Conservation (phyloP, 2,113 vertebrate species). For the Serilophus lunatus region DNA sequence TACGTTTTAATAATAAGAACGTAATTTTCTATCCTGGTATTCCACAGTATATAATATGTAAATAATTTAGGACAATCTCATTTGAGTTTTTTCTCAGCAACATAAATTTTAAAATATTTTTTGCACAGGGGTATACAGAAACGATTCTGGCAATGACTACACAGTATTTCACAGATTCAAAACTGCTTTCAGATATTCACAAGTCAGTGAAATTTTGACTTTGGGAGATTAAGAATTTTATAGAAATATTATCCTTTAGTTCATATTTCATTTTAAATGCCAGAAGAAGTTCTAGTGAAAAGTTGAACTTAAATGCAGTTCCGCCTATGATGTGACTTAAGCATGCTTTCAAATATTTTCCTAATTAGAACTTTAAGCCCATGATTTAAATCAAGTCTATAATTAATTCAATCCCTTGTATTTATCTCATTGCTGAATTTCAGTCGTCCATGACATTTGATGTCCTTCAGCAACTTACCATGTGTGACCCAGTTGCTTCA, state of each 20-base stretch:
- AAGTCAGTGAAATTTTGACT: neutral
- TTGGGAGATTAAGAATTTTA: neutral
- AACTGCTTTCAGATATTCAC: neutral
- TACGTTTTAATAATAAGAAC: neutral
- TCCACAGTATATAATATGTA: neutral
- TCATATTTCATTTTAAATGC: neutral
- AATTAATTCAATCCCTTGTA: neutral
- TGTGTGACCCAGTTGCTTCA: neutral
- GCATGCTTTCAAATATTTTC: neutral
- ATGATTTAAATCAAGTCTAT: neutral
- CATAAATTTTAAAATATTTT: neutral
- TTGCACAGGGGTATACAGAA: neutral
- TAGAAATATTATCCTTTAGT: neutral
- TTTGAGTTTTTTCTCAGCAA: neutral
- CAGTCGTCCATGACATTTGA: neutral
- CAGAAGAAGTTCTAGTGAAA: neutral
- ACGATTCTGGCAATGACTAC: neutral
- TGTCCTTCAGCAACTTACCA: neutral
- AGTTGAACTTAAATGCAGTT: neutral
- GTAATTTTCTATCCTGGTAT: neutral
- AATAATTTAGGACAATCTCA: neutral
- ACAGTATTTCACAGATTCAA: fast-evolving
- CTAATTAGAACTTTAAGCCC: neutral
- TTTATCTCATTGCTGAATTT: neutral
- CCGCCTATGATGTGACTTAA: neutral